Evolutionary conservation across 2,113 vertebrate species (phyloP).

Genomic region (Ceyx margarethae): DNA sequence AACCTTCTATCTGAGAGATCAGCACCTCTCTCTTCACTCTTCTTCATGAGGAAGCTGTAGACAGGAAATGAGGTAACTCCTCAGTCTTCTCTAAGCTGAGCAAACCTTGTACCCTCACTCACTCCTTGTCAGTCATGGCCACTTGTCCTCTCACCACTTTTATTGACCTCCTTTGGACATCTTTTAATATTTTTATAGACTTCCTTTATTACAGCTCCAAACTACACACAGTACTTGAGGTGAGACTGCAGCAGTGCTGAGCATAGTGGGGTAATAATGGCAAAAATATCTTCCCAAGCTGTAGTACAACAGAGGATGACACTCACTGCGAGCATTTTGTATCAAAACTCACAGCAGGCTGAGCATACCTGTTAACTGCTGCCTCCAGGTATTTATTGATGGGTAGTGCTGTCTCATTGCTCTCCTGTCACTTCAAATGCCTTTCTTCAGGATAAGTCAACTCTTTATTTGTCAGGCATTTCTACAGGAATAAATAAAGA

Average conservation of each 20-base stretch:
- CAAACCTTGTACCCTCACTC: neutral
- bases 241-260: neutral
- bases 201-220: neutral
- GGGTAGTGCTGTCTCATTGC: neutral
- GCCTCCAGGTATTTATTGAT: neutral
- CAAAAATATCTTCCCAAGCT: neutral
- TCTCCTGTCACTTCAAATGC: neutral
- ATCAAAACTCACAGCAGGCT: neutral
- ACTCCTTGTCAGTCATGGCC: neutral
- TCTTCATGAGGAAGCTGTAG: neutral
- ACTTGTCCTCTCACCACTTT: neutral
- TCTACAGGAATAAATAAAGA: neutral
- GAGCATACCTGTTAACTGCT: neutral
- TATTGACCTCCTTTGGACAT: neutral
- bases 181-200: neutral
- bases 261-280: neutral
- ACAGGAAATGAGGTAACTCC: neutral
- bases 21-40: neutral
- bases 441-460: neutral
- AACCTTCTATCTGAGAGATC: neutral
- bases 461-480: neutral
- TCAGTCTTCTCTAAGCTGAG: neutral
- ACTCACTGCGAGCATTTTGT: neutral
- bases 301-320: neutral
- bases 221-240: neutral